Evolutionary conservation across 2,113 vertebrate species (phyloP).

Genomic region (Sceloporus tristichus): DNA sequence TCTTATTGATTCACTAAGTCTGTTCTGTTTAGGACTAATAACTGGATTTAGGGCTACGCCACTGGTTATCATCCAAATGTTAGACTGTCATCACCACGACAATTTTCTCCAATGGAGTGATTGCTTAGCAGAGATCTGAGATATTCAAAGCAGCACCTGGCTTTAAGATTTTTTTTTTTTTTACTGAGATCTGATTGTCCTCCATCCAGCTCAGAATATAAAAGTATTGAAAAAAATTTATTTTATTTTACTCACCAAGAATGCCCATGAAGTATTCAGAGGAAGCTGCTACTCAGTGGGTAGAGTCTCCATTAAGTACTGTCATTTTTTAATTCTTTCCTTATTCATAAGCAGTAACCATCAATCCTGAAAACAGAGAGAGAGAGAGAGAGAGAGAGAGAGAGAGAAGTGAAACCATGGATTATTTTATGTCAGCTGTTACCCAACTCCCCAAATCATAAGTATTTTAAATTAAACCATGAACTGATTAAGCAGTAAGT

Average conservation of each 20-base stretch:
- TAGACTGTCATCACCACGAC: background rate
- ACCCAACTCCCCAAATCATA: background rate
- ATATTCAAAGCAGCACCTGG: background rate
- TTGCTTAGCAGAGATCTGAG: background rate
- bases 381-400: background rate
- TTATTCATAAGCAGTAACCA: conserved; percentile 30
- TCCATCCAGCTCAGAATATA: background rate
- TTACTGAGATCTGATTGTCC: background rate
- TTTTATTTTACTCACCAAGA: conserved; percentile 46
- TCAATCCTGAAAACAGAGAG: conserved; percentile 36
- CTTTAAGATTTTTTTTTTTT: background rate
- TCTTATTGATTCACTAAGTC: too few species aligned
- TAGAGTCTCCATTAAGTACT: conserved; percentile 27
- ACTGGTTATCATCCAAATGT: background rate
- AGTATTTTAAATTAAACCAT: too few species aligned
- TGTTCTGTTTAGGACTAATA: too few species aligned
- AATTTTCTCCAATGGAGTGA: background rate
- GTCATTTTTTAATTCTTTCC: conserved; percentile 8
- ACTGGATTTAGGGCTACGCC: too few species aligned
- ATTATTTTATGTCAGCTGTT: conserved; percentile 5
- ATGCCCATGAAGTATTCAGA: accelerated
- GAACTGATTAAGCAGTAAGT: background rate
- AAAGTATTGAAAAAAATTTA: background rate
- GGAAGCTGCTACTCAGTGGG: background rate
- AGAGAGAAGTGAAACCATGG: background rate